Base-by-base conservation (phyloP, 2,888 invertebrate genomes). In the Cryptocephalus moraei region DNA sequence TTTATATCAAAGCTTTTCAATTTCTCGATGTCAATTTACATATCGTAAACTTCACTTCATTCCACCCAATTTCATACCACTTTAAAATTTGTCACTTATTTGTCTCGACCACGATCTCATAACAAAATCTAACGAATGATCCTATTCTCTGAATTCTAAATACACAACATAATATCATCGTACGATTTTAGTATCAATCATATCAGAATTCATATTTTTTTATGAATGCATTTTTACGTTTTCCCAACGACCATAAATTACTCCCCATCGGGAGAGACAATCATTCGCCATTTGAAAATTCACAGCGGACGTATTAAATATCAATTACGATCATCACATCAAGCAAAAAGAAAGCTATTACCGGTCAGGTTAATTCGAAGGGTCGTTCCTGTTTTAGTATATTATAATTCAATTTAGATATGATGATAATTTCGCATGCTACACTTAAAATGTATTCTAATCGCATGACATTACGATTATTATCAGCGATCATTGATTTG, bases 1-100 rank as follows among this genome's bases (percentile, higher is more conserved):
- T 69, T 69, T 67, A 64, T 66, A 64, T 68, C 68, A 68, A 67
- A 67, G 67, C 67, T 63, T 65, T 66, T 65, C 64, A 62, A 62
- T 66, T 62, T 60, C 53, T 57, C 56, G 60, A 65, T 63, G 68
- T 69, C 70, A 59, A 57, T 64, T 66, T 63, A 54, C 53, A 62
- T 68, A 61, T 62, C 61, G 57, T 66, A 63, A 49, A 52, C 48
- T 58, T 46, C 63, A 60, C 63, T 56, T 66, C 55, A 57, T 47
- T 60, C 38, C 60, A 54, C 60, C 55, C 60, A 60, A 60, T 60
- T 60, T 54, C 52, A 51, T 50, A 33, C 34, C 48, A 22, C 22
- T 22, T 22, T 22, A 22, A 6, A 22, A 22, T 22, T 22, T 22
- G 22, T 22, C 22, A 22, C 22, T 22, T 22, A 22, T 22, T 22